Base-by-base conservation (phyloP, 2,113 vertebrate species). In the Oncorhynchus tshawytscha region DNA sequence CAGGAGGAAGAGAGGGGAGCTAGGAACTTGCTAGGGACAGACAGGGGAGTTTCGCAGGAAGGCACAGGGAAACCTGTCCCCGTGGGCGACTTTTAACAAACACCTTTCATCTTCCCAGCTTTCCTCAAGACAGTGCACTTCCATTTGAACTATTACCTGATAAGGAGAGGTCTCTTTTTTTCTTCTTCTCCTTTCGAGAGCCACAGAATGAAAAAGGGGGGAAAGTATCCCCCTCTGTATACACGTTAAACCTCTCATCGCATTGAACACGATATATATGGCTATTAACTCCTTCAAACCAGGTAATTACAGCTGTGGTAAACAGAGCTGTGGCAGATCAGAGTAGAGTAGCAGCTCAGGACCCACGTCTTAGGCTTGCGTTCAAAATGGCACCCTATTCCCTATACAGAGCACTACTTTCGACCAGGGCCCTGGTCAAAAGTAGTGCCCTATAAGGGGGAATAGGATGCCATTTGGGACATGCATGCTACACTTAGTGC, bases 71-170 rank as follows among this genome's bases (percentile, higher is more conserved):
- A 98, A 96, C 95, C 94, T 96, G 95, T 92, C 93, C 93, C 93
- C 91, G 88, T 95, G 93, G 93, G 92, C 93, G 90, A 95, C 92
- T 93, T 93, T 95, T 94, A 94, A 96, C 94, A 96, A 96, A 97
- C 96, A 94, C 94, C 95, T 97, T 97, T 98, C 94, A 98, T 98
- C 95, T 97, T 92, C 88, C 91, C 89, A 90, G 91, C 94, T 94
- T 92, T 94, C 94, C 95, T 91, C 87, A 93, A 95, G 94, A 94
- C 94, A 93, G 91, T 94, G 92, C 82, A 77, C 86, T 93, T 93
- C 91, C 91, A 94, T 96, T 96, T 96, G 94, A 96, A 96, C 95
- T 95, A 91, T 93, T 93, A 92, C 94, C 95, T 95, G 95, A 98
- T 97, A 96, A 96, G 94, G 90, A 92, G 94, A 94, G 91, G 93